Evolutionary conservation across 1,140 invertebrate species (phyloP), one percentile per base, ranked within the genome.

Genomic region (Leptestheria dahalacensis): DNA sequence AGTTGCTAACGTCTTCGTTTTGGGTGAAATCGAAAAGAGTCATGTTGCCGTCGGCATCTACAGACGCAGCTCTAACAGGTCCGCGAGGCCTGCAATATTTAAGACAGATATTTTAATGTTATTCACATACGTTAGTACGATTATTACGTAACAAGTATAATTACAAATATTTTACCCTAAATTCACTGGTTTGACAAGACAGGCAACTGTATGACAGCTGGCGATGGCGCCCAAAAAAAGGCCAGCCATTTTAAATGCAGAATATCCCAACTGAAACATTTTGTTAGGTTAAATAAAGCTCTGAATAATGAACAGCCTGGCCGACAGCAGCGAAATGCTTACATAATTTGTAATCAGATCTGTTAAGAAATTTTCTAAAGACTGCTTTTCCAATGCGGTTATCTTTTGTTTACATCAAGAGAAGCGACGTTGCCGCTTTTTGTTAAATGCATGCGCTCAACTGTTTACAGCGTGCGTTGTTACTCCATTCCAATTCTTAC

Each of bases 11-110:
- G 51, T 68, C 66, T 6, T 63, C 33, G 1, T 52, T 18, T 23
- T 61, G 68, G 20, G 69, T 73, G 59, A 78, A 78, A 62, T 78
- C 73, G 54, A 75, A 75, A 28, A 78, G 60, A 29, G 63, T 65
- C 33, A 41, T 33, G 1, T 29, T 33, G n/a, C 33, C 53, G 1
- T 20, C 53, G 10, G 12, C 25, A 15, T 2, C 20, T 15, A 55
- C 6, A 41, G 33, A n/a, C n/a, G n/a, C 15, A 41, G 33, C 33
- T 41, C 33, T 6, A 9, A 15, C 33, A 15, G 33, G 33, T 9
- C 6, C 15, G 15, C 33, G 33, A 9, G 33, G 15, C 6, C 33
- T 41, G 15, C 6, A 41, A 41, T n/a, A n/a, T n/a, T n/a, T n/a
- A n/a, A n/a, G n/a, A 41, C 15, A 41, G 33, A 15, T 41, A 41